Base-by-base conservation (phyloP, 2,113 vertebrate species). In the Euleptes europaea region DNA sequence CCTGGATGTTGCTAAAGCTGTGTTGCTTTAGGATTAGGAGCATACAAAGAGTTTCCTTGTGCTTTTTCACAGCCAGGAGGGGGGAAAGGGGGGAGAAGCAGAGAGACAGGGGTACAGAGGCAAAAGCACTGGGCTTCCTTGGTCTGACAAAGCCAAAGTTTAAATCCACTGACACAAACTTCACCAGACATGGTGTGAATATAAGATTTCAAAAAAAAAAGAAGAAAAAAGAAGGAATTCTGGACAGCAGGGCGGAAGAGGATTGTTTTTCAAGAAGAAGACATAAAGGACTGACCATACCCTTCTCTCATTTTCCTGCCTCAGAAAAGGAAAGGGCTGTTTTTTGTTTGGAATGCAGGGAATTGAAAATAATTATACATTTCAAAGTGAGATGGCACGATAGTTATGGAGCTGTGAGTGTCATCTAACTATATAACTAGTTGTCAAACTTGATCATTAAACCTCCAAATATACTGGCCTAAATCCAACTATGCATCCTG, bases 21-120 rank as follows among this genome's bases (percentile, higher is more conserved):
- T 97, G 97, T 97, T 98, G 97, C 97, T 97, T 96, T 96, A 96
- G 97, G 98, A 98, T 98, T 98, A 98, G 96, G 94, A 90, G 92
- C 93, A 94, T 96, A 98, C 98, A 98, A 98, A 98, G 97, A 97
- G 95, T 96, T 96, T 97, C 97, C 97, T 98, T 98, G 97, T 98
- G 97, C 97, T 97, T 96, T 96, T 97, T 97, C 94, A 91, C 96
- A 96, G 97, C 97, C 95, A 95, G 96, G 97, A 96, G 96, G 96
- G 96, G n/a, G 96, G 95, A 97, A 95, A 15, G 93, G 94, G 94
- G 92, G 80, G 88, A 95, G 95, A 95, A 89, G 93, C 93, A 95
- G 95, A 97, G 96, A 97, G 95, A 93, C 95, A 93, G 96, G 89
- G 93, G 92, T 94, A 82, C 94, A 94, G 93, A 94, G 93, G 94